Percentiles rank a stretch among this genome's conserved stretches.
Evolutionary conservation across 1,140 invertebrate genomes (phyloP).

Genomic region (Monochamus saltuarius): DNA sequence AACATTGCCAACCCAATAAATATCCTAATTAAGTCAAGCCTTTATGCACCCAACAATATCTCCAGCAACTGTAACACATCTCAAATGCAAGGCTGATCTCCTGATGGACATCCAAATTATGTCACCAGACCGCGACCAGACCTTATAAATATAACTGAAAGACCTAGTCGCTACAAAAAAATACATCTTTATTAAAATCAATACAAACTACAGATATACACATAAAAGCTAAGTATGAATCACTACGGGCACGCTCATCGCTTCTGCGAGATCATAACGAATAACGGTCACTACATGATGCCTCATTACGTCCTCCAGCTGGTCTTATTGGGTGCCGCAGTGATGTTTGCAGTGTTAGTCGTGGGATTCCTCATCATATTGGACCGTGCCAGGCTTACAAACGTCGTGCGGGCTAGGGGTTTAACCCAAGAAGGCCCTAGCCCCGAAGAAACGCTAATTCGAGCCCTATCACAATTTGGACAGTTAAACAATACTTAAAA

Average conservation of each 20-base stretch:
- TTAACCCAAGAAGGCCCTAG: neutral
- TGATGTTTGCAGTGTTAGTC: slow-evolving; percentile 27
- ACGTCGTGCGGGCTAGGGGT: slow-evolving; percentile 23
- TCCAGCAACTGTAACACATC: neutral
- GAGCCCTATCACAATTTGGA: slow-evolving; percentile 14
- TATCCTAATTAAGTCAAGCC: no score
- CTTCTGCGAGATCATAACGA: no score
- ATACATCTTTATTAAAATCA: no score
- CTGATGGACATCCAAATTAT: slow-evolving; percentile 5
- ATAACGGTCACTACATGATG: slow-evolving; percentile 2
- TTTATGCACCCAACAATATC: no score
- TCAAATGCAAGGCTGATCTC: neutral
- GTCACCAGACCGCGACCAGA: slow-evolving; percentile 1
- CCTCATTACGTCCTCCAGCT: slow-evolving; percentile 17
- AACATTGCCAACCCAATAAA: no score
- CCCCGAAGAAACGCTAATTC: neutral
- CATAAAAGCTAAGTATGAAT: no score
- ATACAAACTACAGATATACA: no score
- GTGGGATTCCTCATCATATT: slow-evolving; percentile 28
- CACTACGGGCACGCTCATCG: no score
- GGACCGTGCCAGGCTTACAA: slow-evolving; percentile 26
- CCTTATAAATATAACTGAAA: slow-evolving; percentile 5
- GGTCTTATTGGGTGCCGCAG: slow-evolving; percentile 20
- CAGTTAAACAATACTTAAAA: neutral
- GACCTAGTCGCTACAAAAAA: no score